These are phyloP conservation scores for Clarias platycephalus DNA, from an alignment of 2,797 vertebrate genomes.

Conservation along the genomic window DNA sequence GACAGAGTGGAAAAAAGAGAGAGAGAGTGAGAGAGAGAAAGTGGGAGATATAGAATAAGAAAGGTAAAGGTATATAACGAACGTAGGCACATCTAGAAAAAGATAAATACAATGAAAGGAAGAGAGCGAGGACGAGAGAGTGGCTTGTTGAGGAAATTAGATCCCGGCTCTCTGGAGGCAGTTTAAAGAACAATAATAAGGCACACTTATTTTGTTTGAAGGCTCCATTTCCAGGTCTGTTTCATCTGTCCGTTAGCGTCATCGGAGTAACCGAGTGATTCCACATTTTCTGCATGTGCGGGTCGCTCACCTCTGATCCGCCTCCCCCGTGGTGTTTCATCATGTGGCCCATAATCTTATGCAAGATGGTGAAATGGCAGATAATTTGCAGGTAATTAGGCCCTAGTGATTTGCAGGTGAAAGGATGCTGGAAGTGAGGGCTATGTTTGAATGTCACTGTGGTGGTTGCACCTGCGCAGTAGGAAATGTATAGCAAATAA, in stretches of 20 bases:
- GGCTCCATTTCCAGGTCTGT: constrained; percentile 56
- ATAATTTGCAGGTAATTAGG: constrained; percentile 84
- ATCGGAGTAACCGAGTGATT: constrained; percentile 68
- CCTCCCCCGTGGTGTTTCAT: constrained; percentile 79
- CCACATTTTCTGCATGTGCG: constrained; percentile 66
- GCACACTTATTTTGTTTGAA: constrained; percentile 60
- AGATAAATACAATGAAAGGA: constrained; percentile 11
- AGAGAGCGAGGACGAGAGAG: not conserved
- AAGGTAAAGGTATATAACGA: not conserved
- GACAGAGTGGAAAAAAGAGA: constrained; percentile 7
- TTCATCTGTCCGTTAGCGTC: constrained; percentile 56
- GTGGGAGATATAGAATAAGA: not conserved
- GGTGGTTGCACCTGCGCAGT: constrained; percentile 27
- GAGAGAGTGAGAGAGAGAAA: not conserved
- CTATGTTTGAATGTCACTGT: constrained; percentile 57
- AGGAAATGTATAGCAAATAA: constrained; percentile 47
- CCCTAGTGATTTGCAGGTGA: constrained; percentile 79
- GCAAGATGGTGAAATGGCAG: constrained; percentile 85
- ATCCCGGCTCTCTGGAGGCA: constrained; percentile 7
- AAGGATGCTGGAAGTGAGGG: constrained; percentile 63
- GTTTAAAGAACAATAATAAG: constrained; percentile 58
- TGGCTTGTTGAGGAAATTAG: constrained; percentile 24
- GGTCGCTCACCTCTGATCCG: constrained; percentile 68
- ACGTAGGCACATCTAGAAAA: not conserved
- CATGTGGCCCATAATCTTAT: constrained; percentile 83